Evolutionary conservation across 2,888 invertebrate species (phyloP), one percentile per base, ranked within the genome.

Genomic region (Pandemis corylana): DNA sequence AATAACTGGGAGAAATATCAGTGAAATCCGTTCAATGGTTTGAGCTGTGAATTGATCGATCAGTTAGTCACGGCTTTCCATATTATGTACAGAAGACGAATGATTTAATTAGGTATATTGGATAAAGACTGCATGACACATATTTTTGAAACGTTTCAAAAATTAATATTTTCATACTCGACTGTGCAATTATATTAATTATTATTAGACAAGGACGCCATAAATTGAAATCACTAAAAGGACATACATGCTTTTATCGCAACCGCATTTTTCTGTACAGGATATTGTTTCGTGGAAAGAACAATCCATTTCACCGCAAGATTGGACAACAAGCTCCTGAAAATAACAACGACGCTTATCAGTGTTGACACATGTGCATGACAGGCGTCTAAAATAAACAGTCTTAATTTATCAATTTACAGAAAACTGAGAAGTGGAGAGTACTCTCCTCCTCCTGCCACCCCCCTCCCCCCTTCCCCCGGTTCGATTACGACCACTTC

Each of bases 251-350:
- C 49, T 68, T 41, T 67, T 71, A 73, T 89, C 84, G 76, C 89
- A 89, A 3, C 89, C 90, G 79, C 91, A 91, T 79, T 79, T 84
- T 44, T 82, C 76, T 49, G 83, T 78, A 65, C 87, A 87, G n/a
- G 71, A 36, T 56, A 71, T 76, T 13, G 77, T 66, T 20, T 75
- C 70, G 44, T 36, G 46, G 66, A 71, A 67, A 63, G 77, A 67
- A 77, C 87, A 87, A 68, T 87, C 86, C 3, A 82, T 86, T 61
- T 81, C 71, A 49, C 83, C 85, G 36, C 81, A 80, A 75, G 85
- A 86, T 44, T 66, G 73, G 44, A 65, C 49, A n/a, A 10, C 15
- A 3, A 66, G 2, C n/a, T 10, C 15, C 78, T 79, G 71, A 68
- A 79, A 79, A 73, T 36, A 76, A 51, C 64, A 72, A 56, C 5